These are phyloP conservation scores for Furcifer pardalis DNA, from an alignment of 2,797 vertebrate genomes.

Conservation along the genomic window DNA sequence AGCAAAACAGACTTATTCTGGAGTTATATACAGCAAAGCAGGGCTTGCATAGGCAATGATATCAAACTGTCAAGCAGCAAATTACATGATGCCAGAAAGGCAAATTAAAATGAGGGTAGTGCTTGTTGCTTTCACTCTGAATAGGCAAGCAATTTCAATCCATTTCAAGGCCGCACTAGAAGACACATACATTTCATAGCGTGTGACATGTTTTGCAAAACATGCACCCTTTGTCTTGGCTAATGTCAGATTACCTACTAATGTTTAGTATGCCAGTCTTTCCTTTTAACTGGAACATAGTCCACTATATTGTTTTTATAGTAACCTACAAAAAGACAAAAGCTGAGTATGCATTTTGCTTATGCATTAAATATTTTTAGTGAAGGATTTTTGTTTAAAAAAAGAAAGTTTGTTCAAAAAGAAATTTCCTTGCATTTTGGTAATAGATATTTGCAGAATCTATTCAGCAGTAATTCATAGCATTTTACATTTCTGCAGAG, in stretches of 20 bases:
- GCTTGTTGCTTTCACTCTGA: background rate
- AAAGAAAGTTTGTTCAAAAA: too few relatives aligned
- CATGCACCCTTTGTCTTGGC: background rate
- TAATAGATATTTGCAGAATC: conserved; percentile 49
- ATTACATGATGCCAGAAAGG: background rate
- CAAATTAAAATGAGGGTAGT: background rate
- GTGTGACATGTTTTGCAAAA: background rate
- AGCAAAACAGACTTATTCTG: too few relatives aligned
- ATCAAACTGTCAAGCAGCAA: background rate
- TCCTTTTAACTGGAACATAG: background rate
- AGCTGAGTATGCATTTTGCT: background rate
- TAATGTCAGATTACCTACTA: background rate
- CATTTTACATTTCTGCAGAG: conserved; percentile 29
- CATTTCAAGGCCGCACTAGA: background rate
- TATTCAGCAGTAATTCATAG: conserved; percentile 15
- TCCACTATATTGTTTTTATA: background rate
- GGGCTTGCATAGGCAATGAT: background rate
- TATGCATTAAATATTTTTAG: conserved; percentile 4
- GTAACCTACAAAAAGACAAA: background rate
- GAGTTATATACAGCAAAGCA: background rate
- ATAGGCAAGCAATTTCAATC: background rate
- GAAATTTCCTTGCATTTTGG: too few relatives aligned
- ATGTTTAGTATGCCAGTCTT: background rate
- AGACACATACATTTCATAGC: background rate
- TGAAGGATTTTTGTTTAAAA: too few relatives aligned